Evolutionary conservation across 1,140 invertebrate species (phyloP).

Genomic region (Achatina immaculata): DNA sequence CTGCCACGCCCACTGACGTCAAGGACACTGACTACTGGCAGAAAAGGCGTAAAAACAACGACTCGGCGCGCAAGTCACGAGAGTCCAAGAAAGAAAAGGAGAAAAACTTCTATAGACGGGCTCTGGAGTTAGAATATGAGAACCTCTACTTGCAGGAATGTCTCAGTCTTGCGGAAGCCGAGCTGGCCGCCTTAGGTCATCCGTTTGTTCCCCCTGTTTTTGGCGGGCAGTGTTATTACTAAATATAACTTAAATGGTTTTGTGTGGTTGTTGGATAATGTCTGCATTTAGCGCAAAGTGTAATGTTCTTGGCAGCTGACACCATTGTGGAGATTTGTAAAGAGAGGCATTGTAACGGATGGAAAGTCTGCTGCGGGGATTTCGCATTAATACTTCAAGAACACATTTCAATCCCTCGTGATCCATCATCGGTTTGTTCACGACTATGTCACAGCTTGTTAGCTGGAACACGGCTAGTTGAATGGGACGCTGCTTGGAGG

Average conservation of each 20-base stretch:
- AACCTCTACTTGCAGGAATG: slow-evolving; percentile 59
- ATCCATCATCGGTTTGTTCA: too few species aligned
- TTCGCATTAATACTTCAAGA: too few species aligned
- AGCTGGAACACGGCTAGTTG: too few species aligned
- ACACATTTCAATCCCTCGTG: too few species aligned
- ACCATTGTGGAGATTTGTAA: not conserved
- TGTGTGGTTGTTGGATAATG: not conserved
- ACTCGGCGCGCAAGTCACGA: slow-evolving; percentile 69
- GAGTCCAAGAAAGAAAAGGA: slow-evolving; percentile 69
- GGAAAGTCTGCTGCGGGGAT: too few species aligned
- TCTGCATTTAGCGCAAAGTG: not conserved
- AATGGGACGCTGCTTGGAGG: too few species aligned
- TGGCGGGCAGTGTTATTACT: slow-evolving; percentile 17
- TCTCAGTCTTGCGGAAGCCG: slow-evolving; percentile 51
- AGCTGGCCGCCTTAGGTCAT: slow-evolving; percentile 35
- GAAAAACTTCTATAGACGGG: slow-evolving; percentile 73
- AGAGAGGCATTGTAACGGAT: too few species aligned
- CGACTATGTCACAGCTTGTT: too few species aligned
- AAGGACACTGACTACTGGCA: slow-evolving; percentile 70
- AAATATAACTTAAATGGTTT: too few species aligned
- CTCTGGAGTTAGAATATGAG: slow-evolving; percentile 61
- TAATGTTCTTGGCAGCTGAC: not conserved
- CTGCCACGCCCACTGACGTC: slow-evolving; percentile 73
- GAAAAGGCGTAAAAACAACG: slow-evolving; percentile 70
- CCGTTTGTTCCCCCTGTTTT: slow-evolving; percentile 16